Base-by-base conservation (phyloP, 2,113 vertebrate species). In the Pandion haliaetus region DNA sequence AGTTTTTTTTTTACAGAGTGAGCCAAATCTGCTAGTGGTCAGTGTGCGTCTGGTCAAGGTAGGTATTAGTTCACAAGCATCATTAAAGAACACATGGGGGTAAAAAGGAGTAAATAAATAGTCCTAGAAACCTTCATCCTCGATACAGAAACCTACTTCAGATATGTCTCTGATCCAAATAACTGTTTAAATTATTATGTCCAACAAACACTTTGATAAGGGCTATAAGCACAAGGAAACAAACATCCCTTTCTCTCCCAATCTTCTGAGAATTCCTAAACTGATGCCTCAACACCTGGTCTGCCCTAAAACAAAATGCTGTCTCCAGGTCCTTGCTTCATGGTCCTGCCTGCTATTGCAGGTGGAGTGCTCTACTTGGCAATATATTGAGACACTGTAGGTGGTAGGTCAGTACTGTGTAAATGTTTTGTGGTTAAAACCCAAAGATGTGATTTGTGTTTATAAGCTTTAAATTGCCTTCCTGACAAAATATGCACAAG, bases 401-500 rank as follows among this genome's bases (percentile, higher is more conserved):
- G 86, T 88, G 73, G 94, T 93, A 87, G 71, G 70, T 79, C 81
- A 96, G 91, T 54, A 71, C 54, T 50, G 54, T 50, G 58, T 94
- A 95, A 89, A 89, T 77, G 89, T 94, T 85, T 76, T 87, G 96
- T 85, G 94, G 94, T 96, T 94, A 95, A 95, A 97, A 86, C 69
- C 79, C 50, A 83, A 83, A 94, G 92, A 90, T 92, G 36, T 94
- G 94, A 97, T 97, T 95, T 96, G 83, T 97, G 94, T 95, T 97
- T 95, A 95, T 91, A 97, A 95, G 91, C 69, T 96, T 95, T 93
- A 97, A 93, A 95, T 96, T 95, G 93, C 93, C 84, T 97, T 94
- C 93, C 95, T 91, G 81, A 97, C 25, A 96, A 96, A 93, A 91
- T 84, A 90, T 62, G 49, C 86, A 80, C 42, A 73, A 91, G 86